Conservation (phyloP, 92 coral and sea anemone genomes). For the Phenganax marumi region DNA sequence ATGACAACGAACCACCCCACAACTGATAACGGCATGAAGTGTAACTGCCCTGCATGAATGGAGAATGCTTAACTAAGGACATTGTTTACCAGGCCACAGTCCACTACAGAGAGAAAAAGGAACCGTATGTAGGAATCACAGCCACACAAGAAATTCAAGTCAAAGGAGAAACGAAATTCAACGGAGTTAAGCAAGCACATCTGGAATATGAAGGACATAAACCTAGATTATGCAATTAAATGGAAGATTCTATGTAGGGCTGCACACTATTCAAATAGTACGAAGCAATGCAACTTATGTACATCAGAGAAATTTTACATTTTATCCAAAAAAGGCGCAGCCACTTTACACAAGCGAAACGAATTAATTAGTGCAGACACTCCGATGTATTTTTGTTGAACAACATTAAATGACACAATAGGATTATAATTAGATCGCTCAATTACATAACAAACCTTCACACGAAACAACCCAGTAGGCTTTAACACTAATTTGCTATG, state of each 20-base stretch:
- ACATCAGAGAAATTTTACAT: constrained; percentile 20
- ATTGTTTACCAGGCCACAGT: constrained; percentile 52
- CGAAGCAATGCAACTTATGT: constrained; percentile 40
- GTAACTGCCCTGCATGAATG: constrained; percentile 57
- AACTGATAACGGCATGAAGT: too few species aligned
- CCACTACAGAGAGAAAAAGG: not conserved
- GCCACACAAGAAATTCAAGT: constrained; percentile 36
- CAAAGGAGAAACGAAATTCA: constrained; percentile 10
- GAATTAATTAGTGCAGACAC: too few species aligned
- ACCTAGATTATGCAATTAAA: too few species aligned
- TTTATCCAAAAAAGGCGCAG: not conserved
- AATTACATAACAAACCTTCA: too few species aligned
- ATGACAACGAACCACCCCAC: too few species aligned
- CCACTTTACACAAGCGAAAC: not conserved
- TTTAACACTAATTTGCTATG: too few species aligned
- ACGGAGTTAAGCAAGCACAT: constrained; percentile 38
- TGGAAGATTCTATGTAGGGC: too few species aligned
- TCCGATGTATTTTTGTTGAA: too few species aligned
- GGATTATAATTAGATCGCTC: too few species aligned
- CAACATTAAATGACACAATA: too few species aligned
- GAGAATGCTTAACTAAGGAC: constrained; percentile 41
- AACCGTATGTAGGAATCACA: constrained; percentile 49
- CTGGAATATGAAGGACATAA: constrained; percentile 40
- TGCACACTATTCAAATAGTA: constrained; percentile 24
- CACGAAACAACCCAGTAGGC: too few species aligned